Conservation (phyloP, 2,797 vertebrate genomes). For the Anguilla marmorata region DNA sequence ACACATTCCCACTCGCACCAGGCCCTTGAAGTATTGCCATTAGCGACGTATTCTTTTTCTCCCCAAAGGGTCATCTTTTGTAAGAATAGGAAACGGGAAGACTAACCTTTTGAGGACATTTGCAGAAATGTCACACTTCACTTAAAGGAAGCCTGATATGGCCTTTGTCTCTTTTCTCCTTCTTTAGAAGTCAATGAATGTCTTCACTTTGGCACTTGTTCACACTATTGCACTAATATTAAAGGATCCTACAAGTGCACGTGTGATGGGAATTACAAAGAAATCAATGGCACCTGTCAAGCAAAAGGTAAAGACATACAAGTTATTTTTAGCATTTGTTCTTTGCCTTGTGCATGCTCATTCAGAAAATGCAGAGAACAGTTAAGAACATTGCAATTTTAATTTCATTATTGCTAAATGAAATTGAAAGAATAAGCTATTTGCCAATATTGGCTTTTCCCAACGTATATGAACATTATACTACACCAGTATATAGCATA, state of each 20-base stretch:
- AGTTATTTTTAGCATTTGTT: constrained; percentile 24
- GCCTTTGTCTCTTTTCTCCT: neutral
- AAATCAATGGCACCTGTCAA: constrained; percentile 83
- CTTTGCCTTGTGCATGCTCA: neutral
- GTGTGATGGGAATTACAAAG: constrained; percentile 91
- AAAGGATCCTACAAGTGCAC: constrained; percentile 94
- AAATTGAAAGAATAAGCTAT: neutral
- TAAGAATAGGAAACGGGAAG: neutral
- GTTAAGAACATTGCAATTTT: neutral
- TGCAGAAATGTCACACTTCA: constrained; percentile 1
- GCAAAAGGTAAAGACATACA: constrained; percentile 83
- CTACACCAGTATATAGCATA: neutral
- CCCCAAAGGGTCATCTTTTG: neutral
- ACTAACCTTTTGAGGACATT: neutral
- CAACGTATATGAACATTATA: neutral
- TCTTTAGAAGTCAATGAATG: constrained; percentile 93
- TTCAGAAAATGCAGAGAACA: neutral
- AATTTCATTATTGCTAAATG: neutral
- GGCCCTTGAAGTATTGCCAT: constrained; percentile 5
- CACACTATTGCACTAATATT: constrained; percentile 89
- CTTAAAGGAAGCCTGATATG: neutral
- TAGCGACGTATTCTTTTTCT: neutral
- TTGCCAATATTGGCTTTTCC: neutral
- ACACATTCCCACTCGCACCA: neutral
- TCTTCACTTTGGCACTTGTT: constrained; percentile 88